Conservation (phyloP, 2,888 invertebrate species). For the Troides aeacus region DNA sequence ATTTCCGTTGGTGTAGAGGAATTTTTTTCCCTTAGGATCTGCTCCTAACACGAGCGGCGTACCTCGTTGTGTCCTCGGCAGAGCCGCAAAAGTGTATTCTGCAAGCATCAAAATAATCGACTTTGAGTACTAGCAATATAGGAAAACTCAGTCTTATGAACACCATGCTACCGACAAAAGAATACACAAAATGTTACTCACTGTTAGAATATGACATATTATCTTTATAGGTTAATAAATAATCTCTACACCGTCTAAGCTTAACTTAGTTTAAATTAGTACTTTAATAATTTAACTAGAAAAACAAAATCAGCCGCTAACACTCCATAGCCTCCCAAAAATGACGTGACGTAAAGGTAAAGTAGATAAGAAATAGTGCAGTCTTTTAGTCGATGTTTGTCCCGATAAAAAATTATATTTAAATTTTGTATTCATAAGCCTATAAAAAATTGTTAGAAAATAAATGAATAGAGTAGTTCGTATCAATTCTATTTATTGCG, state of each 20-base stretch:
- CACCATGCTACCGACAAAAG: conserved; percentile 44
- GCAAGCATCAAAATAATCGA: conserved; percentile 45
- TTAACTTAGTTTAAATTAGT: conserved; percentile 54
- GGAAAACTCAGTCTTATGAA: conserved; percentile 28
- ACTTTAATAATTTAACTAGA: conserved; percentile 60
- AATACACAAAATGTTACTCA: conserved; percentile 54
- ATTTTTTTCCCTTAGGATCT: conserved; percentile 98
- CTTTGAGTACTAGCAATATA: conserved; percentile 30
- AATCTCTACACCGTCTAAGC: conserved; percentile 48
- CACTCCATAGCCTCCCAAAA: conserved; percentile 61
- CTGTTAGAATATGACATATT: conserved; percentile 75
- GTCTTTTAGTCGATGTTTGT: background rate
- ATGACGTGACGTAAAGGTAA: conserved; percentile 63
- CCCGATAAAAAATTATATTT: background rate
- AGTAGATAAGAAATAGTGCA: conserved; percentile 27
- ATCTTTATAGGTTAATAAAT: conserved; percentile 54
- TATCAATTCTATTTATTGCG: too few species aligned
- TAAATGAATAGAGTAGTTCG: too few species aligned
- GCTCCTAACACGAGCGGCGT: conserved; percentile 96
- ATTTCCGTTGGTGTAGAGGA: conserved; percentile 98
- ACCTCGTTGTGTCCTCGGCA: conserved; percentile 97
- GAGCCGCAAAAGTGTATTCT: conserved; percentile 94
- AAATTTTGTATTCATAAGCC: too few species aligned
- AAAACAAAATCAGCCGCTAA: conserved; percentile 73
- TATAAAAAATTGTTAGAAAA: too few species aligned